Percentiles rank a stretch among this genome's conserved stretches.
These are phyloP conservation scores for Sceloporus undulatus DNA, from an alignment of 2,113 vertebrate genomes.

Conservation along the genomic window DNA sequence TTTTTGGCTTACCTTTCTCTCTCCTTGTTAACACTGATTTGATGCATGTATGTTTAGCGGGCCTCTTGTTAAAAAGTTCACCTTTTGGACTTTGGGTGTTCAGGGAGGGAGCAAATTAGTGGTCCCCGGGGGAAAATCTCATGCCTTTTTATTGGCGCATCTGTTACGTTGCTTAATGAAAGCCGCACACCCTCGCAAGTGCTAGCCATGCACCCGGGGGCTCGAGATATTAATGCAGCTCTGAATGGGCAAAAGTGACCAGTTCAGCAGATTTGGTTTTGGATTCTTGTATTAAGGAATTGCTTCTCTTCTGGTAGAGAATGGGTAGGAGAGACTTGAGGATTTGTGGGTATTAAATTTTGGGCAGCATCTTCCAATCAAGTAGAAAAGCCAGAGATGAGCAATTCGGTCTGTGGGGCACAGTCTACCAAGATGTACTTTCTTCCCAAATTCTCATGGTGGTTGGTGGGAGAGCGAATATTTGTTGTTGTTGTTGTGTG, in stretches of 20 bases:
- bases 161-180: conserved; percentile 18
- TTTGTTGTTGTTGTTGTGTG: too few species aligned
- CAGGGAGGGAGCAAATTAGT: conserved; percentile 9
- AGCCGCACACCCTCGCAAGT: not conserved
- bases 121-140: not conserved
- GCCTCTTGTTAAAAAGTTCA: conserved; percentile 31
- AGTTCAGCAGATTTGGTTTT: not conserved
- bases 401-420: not conserved
- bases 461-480: not conserved
- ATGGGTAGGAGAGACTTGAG: too few species aligned
- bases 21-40: not conserved
- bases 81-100: not conserved
- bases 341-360: not conserved
- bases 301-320: not conserved
- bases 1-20: too few species aligned
- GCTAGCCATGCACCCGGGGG: not conserved
- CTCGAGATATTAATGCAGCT: conserved; percentile 12
- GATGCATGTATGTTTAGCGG: conserved; percentile 1
- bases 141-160: not conserved
- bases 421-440: not conserved
- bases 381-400: too few species aligned
- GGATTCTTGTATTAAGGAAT: not conserved
- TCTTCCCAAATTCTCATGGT: not conserved
- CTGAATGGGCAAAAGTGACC: not conserved
- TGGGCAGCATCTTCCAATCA: too few species aligned